Percentiles rank a stretch among this genome's conserved stretches.
Evolutionary conservation across 2,113 vertebrate genomes (phyloP).

Genomic region (Bolborhynchus lineola): DNA sequence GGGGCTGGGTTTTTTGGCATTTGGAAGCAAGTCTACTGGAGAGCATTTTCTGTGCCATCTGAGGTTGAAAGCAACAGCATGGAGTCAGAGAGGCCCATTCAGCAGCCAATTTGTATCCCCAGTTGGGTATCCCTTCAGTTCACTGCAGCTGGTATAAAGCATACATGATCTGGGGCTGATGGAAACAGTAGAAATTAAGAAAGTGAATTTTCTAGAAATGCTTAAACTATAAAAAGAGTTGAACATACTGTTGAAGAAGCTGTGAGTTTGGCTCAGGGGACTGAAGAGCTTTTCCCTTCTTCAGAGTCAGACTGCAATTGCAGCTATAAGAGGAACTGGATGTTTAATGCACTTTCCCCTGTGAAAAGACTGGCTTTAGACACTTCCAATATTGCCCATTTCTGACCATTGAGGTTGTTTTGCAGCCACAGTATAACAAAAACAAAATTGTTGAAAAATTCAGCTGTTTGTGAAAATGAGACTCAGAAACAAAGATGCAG

Average conservation of each 20-base stretch:
- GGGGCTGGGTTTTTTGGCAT: not conserved
- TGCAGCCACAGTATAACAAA: not conserved
- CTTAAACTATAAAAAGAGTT: not conserved
- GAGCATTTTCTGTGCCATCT: not conserved
- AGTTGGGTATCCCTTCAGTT: not conserved
- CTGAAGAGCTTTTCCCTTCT: not conserved
- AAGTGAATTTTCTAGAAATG: not conserved
- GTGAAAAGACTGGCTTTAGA: not conserved
- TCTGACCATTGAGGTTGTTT: not conserved
- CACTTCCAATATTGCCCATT: not conserved
- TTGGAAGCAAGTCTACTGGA: not conserved
- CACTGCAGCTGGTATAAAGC: not conserved
- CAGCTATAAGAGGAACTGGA: not conserved
- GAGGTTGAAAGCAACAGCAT: constrained; percentile 22
- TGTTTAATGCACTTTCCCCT: not conserved
- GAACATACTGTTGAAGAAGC: not conserved
- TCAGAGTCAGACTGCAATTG: not conserved
- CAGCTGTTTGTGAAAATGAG: not conserved
- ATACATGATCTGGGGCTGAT: not conserved
- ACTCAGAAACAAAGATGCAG: not conserved
- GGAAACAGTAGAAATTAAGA: not conserved
- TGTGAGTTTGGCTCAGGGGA: not conserved
- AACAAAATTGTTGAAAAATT: not conserved
- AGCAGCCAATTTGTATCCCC: constrained; percentile 32
- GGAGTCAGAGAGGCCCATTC: not conserved